Conservation (phyloP, 2,113 vertebrate genomes). For the Nerophis lumbriciformis region DNA sequence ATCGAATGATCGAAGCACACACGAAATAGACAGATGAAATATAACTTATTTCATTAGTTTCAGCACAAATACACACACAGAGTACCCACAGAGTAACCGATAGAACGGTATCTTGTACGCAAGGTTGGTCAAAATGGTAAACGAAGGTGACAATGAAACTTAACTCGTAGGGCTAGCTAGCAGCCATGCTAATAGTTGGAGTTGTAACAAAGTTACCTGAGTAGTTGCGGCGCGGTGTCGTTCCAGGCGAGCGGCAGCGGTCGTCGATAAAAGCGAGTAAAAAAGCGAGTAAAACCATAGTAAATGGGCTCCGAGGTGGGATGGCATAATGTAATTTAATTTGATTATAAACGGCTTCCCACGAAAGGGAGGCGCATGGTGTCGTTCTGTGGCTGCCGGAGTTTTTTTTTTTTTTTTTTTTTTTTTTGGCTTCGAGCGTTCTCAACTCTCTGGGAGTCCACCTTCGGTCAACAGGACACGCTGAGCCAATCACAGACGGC, state of each 20-base stretch:
- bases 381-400: slow-evolving; percentile 43
- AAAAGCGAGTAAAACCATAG: slow-evolving; percentile 10
- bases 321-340: slow-evolving; percentile 24
- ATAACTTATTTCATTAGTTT: neutral
- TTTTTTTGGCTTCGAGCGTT: slow-evolving; percentile 43
- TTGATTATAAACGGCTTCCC: slow-evolving; percentile 30
- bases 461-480: slow-evolving; percentile 56
- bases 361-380: slow-evolving; percentile 57
- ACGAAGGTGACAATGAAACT: slow-evolving; percentile 15
- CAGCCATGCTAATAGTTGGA: slow-evolving; percentile 54
- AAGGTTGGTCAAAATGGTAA: slow-evolving; percentile 1
- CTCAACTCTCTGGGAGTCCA: slow-evolving; percentile 57
- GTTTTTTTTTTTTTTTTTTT: slow-evolving; percentile 38
- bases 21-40: neutral
- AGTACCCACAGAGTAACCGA: neutral
- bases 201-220: slow-evolving; percentile 69
- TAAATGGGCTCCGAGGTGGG: neutral
- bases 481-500: slow-evolving; percentile 61
- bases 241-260: slow-evolving; percentile 10
- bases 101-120: too few relatives aligned
- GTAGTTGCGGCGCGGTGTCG: slow-evolving; percentile 37
- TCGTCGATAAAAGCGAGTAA: slow-evolving; percentile 23
- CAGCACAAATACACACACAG: neutral
- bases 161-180: slow-evolving; percentile 42
- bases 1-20: slow-evolving; percentile 50